Base-by-base conservation (phyloP, 2,113 vertebrate genomes). In the Arenaria interpres region DNA sequence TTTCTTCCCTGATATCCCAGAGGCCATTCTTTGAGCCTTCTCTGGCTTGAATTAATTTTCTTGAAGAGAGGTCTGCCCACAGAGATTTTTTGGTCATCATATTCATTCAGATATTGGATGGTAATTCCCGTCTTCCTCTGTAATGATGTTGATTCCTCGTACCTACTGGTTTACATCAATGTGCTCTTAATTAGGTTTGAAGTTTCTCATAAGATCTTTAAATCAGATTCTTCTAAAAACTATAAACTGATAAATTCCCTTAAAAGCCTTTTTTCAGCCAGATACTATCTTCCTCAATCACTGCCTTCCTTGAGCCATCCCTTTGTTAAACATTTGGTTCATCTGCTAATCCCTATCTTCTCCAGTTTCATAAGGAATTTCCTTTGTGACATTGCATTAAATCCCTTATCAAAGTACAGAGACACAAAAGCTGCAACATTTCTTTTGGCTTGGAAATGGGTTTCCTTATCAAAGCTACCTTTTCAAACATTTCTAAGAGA, bases 351-450 rank as follows among this genome's bases (percentile, higher is more conserved):
- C 74, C 50, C n/a, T 76, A 4, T 43, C 57, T 95, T 73, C 90
- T 91, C n/a, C 28, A 85, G 23, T 91, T 97, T 91, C 46, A 46
- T 25, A 75, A 75, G 69, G 69, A 76, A 94, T 91, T 96, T 89
- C 73, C 46, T 87, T 59, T 85, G 24, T 78, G 37, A 13, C 37
- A 32, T 77, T 84, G 6, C 9, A 89, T 63, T 23, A 89, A 81
- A 81, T 88, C 46, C 25, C 23, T 41, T 69, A 85, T 8, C 12
- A 71, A 93, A 91, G 23, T 1, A 75, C 15, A 73, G 8, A 76
- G 9, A 75, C 24, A 72, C 10, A 91, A 91, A 94, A 95, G 16
- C 43, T 60, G 18, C 15, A 88, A 68, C 18, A 37, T 76, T 91
- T 93, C 27, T 78, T 91, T 89, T 91, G 62, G 23, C 33, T 83